A percentile compares a stretch with the other conserved stretches of the same genome.
Conservation (phyloP, 2,113 vertebrate species). For the Phalacrocorax brasilianus region DNA sequence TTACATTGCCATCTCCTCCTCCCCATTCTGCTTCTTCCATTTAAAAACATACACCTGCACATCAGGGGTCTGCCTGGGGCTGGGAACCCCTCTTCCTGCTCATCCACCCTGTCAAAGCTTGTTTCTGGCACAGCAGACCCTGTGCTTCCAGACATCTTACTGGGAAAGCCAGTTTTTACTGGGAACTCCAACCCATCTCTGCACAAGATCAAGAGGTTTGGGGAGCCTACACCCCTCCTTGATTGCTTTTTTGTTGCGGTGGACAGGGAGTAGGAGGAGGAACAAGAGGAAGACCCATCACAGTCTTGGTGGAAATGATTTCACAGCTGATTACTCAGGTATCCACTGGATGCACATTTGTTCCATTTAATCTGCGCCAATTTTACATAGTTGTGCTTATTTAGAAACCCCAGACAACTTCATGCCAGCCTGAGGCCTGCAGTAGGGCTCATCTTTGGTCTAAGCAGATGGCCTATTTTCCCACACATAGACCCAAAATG, state of each 20-base stretch:
- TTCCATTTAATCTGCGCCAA: conserved; percentile 17
- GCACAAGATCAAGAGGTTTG: not conserved
- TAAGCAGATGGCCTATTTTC: not conserved
- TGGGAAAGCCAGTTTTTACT: not conserved
- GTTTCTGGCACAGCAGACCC: not conserved
- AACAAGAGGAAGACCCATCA: not conserved
- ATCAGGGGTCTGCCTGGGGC: not conserved
- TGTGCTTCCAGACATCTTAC: not conserved
- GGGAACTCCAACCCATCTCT: not conserved
- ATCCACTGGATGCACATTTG: not conserved
- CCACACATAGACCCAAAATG: not conserved
- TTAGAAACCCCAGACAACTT: conserved; percentile 27
- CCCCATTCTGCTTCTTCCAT: not conserved
- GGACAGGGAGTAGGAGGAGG: not conserved
- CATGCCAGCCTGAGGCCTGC: not conserved
- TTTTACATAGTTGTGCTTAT: not conserved
- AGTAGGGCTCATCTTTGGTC: not conserved
- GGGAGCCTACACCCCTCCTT: not conserved
- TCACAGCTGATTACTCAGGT: conserved; percentile 8
- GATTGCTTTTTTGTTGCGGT: not conserved
- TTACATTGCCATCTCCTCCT: not conserved
- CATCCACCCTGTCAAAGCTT: not conserved
- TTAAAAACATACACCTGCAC: not conserved
- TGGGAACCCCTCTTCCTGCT: not conserved
- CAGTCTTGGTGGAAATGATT: not conserved